Base-by-base conservation (phyloP, 2,888 invertebrate species). In the Hoplodrina ambigua region DNA sequence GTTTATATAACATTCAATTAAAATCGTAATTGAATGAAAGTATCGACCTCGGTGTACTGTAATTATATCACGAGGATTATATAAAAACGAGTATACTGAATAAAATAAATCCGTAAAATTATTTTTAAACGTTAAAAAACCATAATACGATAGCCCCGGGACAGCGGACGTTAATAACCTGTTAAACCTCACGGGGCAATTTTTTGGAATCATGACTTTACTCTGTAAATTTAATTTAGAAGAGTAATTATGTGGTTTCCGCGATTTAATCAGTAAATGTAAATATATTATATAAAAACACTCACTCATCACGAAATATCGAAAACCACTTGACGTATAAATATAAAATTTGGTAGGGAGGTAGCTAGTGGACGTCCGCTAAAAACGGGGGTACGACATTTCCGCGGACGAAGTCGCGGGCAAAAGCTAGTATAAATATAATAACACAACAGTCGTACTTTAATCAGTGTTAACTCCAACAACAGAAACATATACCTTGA, bases 1-100 rank as follows among this genome's bases (percentile, higher is more conserved):
- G 62, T 62, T 78, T 75, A 75, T 78, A 55, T 66, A 49, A 78
- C 52, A 66, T 75, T 72, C 61, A 75, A 75, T 75, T 75, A 78
- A 62, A 78, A 57, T 53, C 17, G 54, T 72, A 66, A 76, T 76
- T 58, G 41, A 76, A 72, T 75, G 55, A 76, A 72, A 72, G 41
- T 17, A 60, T 20, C 53, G 25, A 33, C 19, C 70, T 41, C 70
- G 53, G n/a, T 15, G n/a, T 17, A 52, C 70, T 46, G 59, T 75
- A 60, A 60, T 70, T 25, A 62, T 50, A 54, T 57, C 57, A 50
- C 25, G 49, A 33, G 19, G 61, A 58, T 54, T 57, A 49, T 41
- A 49, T 17, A 25, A 61, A 49, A 20, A 56, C 30, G 20, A 44
- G 25, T 56, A 17, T n/a, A n/a, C 56, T 15, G 15, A 37, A 30